Evolutionary conservation across 53 echinoderm and acorn worm genomes (phyloP), one percentile per base, ranked within the genome.

Genomic region (Stichopus horrens): DNA sequence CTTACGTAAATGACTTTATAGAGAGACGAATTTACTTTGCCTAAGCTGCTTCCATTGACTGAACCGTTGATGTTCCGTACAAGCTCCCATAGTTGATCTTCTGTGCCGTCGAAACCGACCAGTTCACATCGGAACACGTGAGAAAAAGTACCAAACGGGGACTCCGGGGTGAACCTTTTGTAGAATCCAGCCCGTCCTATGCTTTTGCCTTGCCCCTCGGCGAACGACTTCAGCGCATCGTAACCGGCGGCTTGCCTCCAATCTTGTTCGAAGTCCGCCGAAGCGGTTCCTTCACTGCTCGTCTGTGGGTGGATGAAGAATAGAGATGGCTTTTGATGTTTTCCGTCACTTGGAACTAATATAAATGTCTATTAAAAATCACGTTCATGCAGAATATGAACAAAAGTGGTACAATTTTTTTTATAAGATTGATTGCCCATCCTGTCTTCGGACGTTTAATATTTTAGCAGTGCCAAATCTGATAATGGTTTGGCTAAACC

Each of bases 121-220:
- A 87, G 23, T 53, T 87, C 87, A 21, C 74, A 74, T 87, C 87
- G 37, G 56, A 75, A 74, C 23, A 87, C 87, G 87, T 87, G 58
- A 7, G 75, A 74, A 53, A 57, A 87, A 7, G 87, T 74, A 20
- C 22, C 74, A 23, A 87, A 87, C 0, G 87, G 87, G 74, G 74
- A 55, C 5, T 20, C 74, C 59, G 90, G 90, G 0, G 93, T 93
- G 79, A 93, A 93, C 9, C 88, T 78, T 23, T 88, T 88, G 88
- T 93, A 93, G 53, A 93, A 73, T n/a, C 93, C 93, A 21, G 79
- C 86, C 74, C 71, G 79, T 66, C 93, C 89, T 9, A 93, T 7
- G 22, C 22, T 53, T 73, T 54, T 87, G 20, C 87, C 87, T 11
- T 87, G 54, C 8, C 75, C 53, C 75, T 87, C 75, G 53, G 86